A percentile compares a stretch with the other conserved stretches of the same genome.
phyloP scores from a whole-genome alignment of 2,113 vertebrate species.

The Entelurus aequoreus region DNA sequence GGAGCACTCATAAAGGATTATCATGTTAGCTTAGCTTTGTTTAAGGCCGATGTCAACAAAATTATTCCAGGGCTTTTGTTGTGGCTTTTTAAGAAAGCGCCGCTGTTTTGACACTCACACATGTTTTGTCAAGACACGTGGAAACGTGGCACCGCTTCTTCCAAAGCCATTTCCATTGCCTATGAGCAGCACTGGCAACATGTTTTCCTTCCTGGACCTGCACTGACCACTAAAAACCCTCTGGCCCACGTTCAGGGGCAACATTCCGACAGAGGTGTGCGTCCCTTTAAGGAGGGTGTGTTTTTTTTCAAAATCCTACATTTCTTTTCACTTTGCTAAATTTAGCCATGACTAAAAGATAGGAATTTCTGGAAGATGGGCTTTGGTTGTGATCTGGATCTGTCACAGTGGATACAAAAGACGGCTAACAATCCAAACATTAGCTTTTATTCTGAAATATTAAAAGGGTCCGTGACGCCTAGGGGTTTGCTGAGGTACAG shows the following conservation, averaged over 20 bases:
- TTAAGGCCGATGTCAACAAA: no score
- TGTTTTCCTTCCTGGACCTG: not conserved
- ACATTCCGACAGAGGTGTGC: not conserved
- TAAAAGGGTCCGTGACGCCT: no score
- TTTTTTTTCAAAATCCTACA: not conserved
- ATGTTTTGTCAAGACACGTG: conserved; percentile 19
- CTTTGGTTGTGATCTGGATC: no score
- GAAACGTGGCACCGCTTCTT: conserved; percentile 36
- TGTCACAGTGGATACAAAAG: no score
- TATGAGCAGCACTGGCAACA: no score
- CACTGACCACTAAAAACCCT: not conserved
- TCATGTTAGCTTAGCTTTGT: not conserved
- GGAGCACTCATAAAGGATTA: not conserved
- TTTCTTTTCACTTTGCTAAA: not conserved
- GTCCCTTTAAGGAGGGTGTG: not conserved
- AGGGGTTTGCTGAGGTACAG: no score
- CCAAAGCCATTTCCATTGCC: conserved; percentile 25
- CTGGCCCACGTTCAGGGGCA: not conserved
- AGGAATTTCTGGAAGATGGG: no score
- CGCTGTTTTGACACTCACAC: conserved; percentile 10
- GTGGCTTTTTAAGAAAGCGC: not conserved
- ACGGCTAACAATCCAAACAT: no score
- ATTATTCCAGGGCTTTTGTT: no score
- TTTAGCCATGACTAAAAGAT: not conserved
- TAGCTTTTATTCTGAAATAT: no score